Evolutionary conservation across 2,888 invertebrate genomes (phyloP).

Genomic region (Nemurella pictetii): DNA sequence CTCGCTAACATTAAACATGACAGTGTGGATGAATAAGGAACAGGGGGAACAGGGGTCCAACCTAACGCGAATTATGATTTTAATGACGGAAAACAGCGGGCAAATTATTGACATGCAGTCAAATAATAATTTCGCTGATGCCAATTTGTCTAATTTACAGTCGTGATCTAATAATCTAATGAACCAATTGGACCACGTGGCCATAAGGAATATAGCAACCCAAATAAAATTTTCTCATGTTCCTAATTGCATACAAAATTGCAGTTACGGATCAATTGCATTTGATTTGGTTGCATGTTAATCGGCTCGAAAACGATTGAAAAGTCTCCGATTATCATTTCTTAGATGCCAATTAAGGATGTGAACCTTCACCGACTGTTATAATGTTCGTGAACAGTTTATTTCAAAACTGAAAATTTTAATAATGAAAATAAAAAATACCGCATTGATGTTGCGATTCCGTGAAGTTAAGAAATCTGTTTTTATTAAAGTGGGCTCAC

Average conservation of each 20-base stretch:
- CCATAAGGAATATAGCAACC: background rate
- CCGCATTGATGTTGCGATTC: background rate
- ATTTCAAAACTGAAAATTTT: background rate
- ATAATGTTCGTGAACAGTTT: too few relatives aligned
- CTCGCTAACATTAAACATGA: background rate
- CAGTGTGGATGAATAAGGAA: too few relatives aligned
- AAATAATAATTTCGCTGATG: background rate
- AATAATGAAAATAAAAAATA: background rate
- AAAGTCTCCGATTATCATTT: too few relatives aligned
- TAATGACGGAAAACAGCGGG: background rate
- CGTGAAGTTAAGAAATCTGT: background rate
- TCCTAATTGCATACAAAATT: background rate
- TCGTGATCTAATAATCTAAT: background rate
- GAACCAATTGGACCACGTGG: background rate
- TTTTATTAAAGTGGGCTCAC: background rate
- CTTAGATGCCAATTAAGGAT: too few relatives aligned
- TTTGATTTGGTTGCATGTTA: background rate
- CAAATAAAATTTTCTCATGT: background rate
- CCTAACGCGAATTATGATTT: background rate
- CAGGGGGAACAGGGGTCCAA: background rate
- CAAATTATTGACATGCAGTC: background rate
- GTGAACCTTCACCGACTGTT: too few relatives aligned
- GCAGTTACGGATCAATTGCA: background rate
- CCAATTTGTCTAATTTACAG: background rate
- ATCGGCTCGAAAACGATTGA: background rate